These are phyloP conservation scores for Lasioglossum leucozonium DNA, from an alignment of 2,888 invertebrate species.

Conservation along the genomic window DNA sequence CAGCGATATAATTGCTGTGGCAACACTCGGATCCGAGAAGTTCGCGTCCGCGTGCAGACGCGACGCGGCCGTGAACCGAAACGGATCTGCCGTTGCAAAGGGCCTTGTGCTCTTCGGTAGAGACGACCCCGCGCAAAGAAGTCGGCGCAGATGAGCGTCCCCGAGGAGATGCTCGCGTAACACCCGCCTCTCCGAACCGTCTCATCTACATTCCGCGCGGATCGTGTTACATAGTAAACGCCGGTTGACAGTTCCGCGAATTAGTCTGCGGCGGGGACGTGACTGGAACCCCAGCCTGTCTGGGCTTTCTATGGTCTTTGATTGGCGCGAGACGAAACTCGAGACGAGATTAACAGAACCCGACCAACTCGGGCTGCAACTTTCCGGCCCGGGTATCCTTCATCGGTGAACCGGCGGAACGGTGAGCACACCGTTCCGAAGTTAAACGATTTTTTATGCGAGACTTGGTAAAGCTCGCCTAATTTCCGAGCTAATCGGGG, in stretches of 20 bases:
- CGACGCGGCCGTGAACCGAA: neutral
- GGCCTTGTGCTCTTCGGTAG: neutral
- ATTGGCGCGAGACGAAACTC: constrained; percentile 51
- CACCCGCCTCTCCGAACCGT: constrained; percentile 27
- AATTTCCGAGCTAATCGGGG: neutral
- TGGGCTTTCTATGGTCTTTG: constrained; percentile 50
- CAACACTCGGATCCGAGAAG: neutral
- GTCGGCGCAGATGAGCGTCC: constrained; percentile 16
- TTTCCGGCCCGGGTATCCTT: neutral
- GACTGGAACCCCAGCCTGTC: constrained; percentile 27
- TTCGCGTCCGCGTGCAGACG: neutral
- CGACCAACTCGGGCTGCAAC: neutral
- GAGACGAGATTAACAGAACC: constrained; percentile 49
- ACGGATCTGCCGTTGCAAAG: neutral
- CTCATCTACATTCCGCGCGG: constrained; percentile 60
- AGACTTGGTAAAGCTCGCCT: neutral
- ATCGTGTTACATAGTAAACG: constrained; percentile 63
- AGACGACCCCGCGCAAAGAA: constrained; percentile 9
- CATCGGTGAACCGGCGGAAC: neutral
- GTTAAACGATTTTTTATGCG: neutral
- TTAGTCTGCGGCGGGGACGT: constrained; percentile 58
- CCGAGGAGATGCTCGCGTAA: constrained; percentile 17
- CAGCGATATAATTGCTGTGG: neutral
- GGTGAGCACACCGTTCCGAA: neutral
- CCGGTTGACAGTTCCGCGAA: constrained; percentile 62